These are phyloP conservation scores for Palythoa grandis DNA, from an alignment of 92 coral and sea anemone species.

Conservation along the genomic window DNA sequence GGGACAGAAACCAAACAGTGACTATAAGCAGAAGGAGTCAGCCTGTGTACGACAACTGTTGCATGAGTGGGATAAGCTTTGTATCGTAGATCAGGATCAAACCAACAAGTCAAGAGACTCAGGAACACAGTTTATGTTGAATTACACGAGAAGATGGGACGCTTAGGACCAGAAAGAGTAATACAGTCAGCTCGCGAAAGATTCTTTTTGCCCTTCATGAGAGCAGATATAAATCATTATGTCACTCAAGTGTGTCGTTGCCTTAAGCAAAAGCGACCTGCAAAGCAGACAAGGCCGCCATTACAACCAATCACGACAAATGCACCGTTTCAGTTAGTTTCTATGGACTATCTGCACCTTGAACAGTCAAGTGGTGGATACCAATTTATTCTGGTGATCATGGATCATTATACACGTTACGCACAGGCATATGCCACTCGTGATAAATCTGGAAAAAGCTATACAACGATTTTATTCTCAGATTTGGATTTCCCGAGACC, in stretches of 20 bases:
- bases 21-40: slow-evolving; percentile 38
- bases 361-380: slow-evolving; percentile 48
- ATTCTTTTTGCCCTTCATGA: slow-evolving; percentile 59
- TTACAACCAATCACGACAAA: slow-evolving; percentile 46
- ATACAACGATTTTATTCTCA: slow-evolving; percentile 46
- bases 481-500: slow-evolving; percentile 52
- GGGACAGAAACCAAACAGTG: slow-evolving; percentile 9
- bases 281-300: slow-evolving; percentile 28
- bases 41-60: slow-evolving; percentile 24
- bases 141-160: slow-evolving; percentile 57
- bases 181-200: slow-evolving; percentile 45
- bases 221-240: slow-evolving; percentile 48
- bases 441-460: slow-evolving; percentile 49
- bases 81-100: background rate
- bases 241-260: slow-evolving; percentile 48
- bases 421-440: slow-evolving; percentile 52
- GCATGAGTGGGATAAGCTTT: slow-evolving; percentile 45
- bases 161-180: slow-evolving; percentile 44
- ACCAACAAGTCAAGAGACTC: slow-evolving; percentile 16
- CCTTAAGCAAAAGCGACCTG: slow-evolving; percentile 48
- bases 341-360: slow-evolving; percentile 48
- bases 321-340: slow-evolving; percentile 51
- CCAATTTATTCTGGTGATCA: background rate
- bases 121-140: slow-evolving; percentile 30
- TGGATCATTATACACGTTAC: slow-evolving; percentile 57